Evolutionary conservation across 2,888 invertebrate species (phyloP), one percentile per base, ranked within the genome.

Genomic region (Drosophila rubida): DNA sequence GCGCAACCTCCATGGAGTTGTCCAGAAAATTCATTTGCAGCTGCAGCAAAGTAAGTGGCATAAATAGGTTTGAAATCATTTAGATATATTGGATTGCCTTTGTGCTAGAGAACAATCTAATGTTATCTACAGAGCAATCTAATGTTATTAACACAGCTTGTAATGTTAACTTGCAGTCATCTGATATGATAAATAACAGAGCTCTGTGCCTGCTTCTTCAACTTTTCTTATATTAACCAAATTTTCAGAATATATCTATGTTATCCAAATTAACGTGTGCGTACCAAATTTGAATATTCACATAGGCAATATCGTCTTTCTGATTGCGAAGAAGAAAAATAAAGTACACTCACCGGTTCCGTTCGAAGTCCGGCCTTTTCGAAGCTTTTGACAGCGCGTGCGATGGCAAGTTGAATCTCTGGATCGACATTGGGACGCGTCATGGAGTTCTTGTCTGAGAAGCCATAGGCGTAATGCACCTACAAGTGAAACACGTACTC

Each of bases 391-490:
- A 90, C 76, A 0, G 91, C 91, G 11, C 74, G 78, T 6, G 72
- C 57, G 22, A 91, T 90, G 23, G 89, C 71, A 14, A 75, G 4
- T 64, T 88, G 80, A 6, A 91, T 90, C 9, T 90, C 90, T 2
- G 51, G 58, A 60, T 83, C 85, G n/a, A 82, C 75, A 7, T 73
- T 61, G 1, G 82, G 76, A 66, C 89, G 90, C 8, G 78, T 75
- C 0, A 87, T 32, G 0, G 61, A 71, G 19, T 85, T 81, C 0
- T 83, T 19, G 0, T 87, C 88, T 0, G 78, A 82, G 50, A 77
- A 89, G 1, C 88, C 80, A 27, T 73, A 77, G 14, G 90, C 80
- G 35, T 90, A 91, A 50, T 80, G 71, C 22, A 91, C 81, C 91
- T 91, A 4, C 5, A 49, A 27, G 9, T 14, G 9, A 2, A 8